Conservation (phyloP, 2,888 invertebrate genomes). For the Eupithecia abbreviata region DNA sequence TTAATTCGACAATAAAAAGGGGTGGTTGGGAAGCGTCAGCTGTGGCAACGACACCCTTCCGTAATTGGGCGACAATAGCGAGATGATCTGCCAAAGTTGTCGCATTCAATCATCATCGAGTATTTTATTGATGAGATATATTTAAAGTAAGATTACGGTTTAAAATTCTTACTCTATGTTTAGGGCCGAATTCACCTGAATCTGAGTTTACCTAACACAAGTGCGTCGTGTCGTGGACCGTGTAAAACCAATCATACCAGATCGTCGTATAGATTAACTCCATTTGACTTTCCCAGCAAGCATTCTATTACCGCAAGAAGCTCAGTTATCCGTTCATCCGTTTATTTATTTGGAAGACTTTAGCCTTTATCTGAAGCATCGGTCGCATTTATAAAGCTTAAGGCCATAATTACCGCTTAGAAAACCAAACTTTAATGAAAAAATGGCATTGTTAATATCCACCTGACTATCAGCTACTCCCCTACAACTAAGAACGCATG, state of each 20-base stretch:
- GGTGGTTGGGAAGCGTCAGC: conserved; percentile 63
- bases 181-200: not conserved
- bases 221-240: not conserved
- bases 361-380: not conserved
- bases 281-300: not conserved
- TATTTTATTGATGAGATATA: conserved; percentile 51
- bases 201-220: not conserved
- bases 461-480: conserved; percentile 22
- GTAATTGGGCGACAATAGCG: conserved; percentile 70
- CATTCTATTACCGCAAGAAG: not conserved
- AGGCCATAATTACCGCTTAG: not conserved
- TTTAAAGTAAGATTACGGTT: conserved; percentile 19
- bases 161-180: not conserved
- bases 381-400: not conserved
- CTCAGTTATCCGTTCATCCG: not conserved
- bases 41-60: conserved; percentile 58
- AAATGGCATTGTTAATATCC: conserved; percentile 4
- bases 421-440: not conserved
- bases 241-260: no score
- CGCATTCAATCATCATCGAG: conserved; percentile 68
- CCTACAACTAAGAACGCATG: conserved; percentile 34
- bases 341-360: not conserved
- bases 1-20: conserved; percentile 47
- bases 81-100: conserved; percentile 73
- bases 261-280: not conserved